Evolutionary conservation across 1,140 invertebrate genomes (phyloP), one percentile per base, ranked within the genome.

Genomic region (Dreissena polymorpha): DNA sequence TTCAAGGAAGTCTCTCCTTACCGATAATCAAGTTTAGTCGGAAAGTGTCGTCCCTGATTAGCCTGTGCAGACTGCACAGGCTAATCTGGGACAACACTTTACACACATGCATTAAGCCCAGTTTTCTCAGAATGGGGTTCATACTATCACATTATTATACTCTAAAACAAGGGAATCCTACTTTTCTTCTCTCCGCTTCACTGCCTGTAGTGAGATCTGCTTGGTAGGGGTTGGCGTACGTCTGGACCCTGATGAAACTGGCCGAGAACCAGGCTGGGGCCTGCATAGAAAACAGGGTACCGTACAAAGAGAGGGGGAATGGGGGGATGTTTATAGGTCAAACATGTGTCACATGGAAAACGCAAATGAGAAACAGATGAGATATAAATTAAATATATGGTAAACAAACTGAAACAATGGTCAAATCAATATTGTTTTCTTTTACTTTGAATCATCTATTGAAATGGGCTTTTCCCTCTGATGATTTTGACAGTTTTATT

Each of bases 141-240:
- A 39, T 39, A 39, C 39, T 39, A 39, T 39, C 39, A 39, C 2
- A 39, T 2, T 39, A 39, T 39, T 5, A 39, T 39, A 39, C 2
- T 39, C 0, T 21, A 23, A 63, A 49, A 7, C 16, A 27, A 8
- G 60, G 21, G 21, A 8, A 27, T 13, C 27, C 18, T 80, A 87
- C 83, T 65, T 83, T 27, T 88, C 83, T 29, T 87, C 86, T 76
- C 85, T 88, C 57, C 88, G 82, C 29, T 68, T 86, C 18, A 88
- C 88, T 10, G 86, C 75, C 63, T 85, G 85, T 13, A 88, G 55
- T 13, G 72, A 83, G 23, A 88, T 85, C 57, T 87, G 88, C 84
- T 87, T 88, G 25, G 88, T 85, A 21, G 88, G 88, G 10, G 88
- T 88, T 8, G 86, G 86, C 39, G 85, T 87, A n/a, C 88, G 60